Conservation (phyloP, 2,113 vertebrate species). For the Calyptomena viridis region DNA sequence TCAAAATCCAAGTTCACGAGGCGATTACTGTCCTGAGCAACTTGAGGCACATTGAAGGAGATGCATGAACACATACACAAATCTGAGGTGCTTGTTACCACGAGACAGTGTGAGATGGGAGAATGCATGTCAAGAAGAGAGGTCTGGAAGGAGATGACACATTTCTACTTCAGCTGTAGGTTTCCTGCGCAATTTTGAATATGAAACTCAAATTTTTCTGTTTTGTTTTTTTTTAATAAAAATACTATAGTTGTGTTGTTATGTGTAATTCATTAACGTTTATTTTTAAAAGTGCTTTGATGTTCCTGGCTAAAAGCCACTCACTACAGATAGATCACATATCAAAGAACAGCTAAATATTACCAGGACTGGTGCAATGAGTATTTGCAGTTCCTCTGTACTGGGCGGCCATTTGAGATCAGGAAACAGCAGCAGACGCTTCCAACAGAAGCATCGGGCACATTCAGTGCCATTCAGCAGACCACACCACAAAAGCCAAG, state of each 20-base stretch:
- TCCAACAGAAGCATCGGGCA: not conserved
- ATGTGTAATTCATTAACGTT: not conserved
- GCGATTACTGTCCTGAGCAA: not conserved
- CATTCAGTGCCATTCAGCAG: not conserved
- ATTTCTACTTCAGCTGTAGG: not conserved
- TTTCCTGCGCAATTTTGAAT: not conserved
- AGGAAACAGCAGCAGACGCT: not conserved
- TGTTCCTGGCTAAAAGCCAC: not conserved
- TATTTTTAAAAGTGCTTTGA: not conserved
- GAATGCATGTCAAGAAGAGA: not conserved
- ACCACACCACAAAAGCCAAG: not conserved
- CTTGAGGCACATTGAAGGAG: not conserved
- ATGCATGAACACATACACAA: not conserved
- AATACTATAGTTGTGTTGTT: not conserved
- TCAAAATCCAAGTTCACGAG: not conserved
- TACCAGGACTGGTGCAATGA: not conserved
- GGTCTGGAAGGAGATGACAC: not conserved
- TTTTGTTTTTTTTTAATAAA: not conserved
- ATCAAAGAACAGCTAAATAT: not conserved
- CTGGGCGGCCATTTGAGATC: not conserved
- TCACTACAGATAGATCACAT: not conserved
- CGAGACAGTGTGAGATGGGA: not conserved
- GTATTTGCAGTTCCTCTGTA: not conserved
- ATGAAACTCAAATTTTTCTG: not conserved
- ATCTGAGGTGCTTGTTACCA: not conserved